These are phyloP conservation scores for Yponomeuta sedellus DNA, from an alignment of 2,888 invertebrate species.

Conservation along the genomic window DNA sequence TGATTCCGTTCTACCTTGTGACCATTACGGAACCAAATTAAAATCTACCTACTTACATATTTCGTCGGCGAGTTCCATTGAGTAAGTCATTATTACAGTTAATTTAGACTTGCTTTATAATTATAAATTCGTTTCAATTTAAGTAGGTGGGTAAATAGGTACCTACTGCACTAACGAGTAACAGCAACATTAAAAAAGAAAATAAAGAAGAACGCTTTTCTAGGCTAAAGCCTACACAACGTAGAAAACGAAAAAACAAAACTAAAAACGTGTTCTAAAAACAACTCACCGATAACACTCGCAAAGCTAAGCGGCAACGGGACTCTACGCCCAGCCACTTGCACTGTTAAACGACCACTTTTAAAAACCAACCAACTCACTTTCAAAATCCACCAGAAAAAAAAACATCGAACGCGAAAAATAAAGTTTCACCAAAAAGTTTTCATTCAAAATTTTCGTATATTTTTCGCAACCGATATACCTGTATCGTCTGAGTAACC, in stretches of 20 bases:
- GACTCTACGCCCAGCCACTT: constrained; percentile 33
- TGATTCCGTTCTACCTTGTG: neutral
- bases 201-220: neutral
- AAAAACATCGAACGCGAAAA: neutral
- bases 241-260: neutral
- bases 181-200: neutral
- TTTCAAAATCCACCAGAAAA: neutral
- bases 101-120: neutral
- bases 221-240: neutral
- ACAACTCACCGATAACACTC: constrained; percentile 54
- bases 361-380: constrained; percentile 5
- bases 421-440: neutral
- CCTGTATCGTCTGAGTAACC: constrained; percentile 14
- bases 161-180: neutral
- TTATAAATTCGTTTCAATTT: neutral
- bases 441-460: constrained; percentile 4
- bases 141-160: neutral
- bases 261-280: constrained; percentile 5
- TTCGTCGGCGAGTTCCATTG: neutral
- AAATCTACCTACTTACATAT: neutral
- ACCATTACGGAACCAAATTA: neutral
- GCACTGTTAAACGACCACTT: constrained; percentile 11
- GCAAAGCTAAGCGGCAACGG: constrained; percentile 47
- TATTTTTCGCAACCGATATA: neutral
- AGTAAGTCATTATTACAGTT: neutral